Conservation (phyloP, 2,888 invertebrate genomes). For the Corythucha ciliata region DNA sequence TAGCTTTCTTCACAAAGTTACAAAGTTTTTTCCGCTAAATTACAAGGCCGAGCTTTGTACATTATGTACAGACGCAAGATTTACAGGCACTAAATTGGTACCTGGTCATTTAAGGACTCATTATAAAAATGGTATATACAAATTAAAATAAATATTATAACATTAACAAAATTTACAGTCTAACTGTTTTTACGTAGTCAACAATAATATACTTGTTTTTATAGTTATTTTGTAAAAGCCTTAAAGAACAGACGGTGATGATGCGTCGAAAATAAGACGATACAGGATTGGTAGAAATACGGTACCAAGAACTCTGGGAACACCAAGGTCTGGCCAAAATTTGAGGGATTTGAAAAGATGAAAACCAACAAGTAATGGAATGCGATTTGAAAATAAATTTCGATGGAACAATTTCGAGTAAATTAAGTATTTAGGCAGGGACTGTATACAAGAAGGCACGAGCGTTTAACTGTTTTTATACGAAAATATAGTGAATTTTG, state of each 20-base stretch:
- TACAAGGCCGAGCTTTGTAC: conserved; percentile 29
- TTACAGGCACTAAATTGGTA: conserved; percentile 26
- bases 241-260: neutral
- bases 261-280: neutral
- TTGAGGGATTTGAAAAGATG: neutral
- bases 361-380: neutral
- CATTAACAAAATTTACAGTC: conserved; percentile 31
- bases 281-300: no score
- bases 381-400: neutral
- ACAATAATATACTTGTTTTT: conserved; percentile 13
- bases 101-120: conserved; percentile 23
- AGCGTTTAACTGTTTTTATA: conserved; percentile 12
- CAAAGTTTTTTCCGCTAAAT: conserved; percentile 22
- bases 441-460: conserved; percentile 22
- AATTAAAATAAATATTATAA: conserved; percentile 30
- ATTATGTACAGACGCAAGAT: conserved; percentile 29
- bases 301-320: neutral
- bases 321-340: neutral
- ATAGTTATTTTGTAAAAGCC: conserved; percentile 7
- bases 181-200: conserved; percentile 28
- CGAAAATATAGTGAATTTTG: conserved; percentile 15
- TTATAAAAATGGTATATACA: conserved; percentile 24
- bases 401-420: neutral
- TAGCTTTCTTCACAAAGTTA: conserved; percentile 26
- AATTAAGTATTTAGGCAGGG: neutral